Evolutionary conservation across 2,113 vertebrate genomes (phyloP).

Genomic region (Jacana jacana): DNA sequence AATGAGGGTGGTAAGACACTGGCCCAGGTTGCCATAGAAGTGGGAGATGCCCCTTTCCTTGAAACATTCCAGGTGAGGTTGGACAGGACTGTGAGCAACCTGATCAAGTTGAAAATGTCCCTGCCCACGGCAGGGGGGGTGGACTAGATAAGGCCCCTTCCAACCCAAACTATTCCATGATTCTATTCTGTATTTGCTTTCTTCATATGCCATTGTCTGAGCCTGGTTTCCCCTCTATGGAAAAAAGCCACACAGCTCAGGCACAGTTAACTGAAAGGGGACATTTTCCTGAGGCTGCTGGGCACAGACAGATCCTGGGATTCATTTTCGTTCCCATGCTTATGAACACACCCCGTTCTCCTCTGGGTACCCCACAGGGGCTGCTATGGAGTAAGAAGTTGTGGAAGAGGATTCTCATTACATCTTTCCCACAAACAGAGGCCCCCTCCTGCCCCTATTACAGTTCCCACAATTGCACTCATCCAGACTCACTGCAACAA

Average conservation of each 20-base stretch:
- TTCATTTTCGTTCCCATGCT: conserved; percentile 13
- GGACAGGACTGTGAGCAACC: not conserved
- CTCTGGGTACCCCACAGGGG: conserved; percentile 27
- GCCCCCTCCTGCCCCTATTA: conserved; percentile 46
- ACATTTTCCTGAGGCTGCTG: conserved; percentile 1
- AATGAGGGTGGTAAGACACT: not conserved
- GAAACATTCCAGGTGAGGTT: not conserved
- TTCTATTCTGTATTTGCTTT: not conserved
- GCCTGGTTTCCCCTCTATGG: not conserved
- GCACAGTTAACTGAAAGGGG: not conserved
- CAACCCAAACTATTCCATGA: not conserved
- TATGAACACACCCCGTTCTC: conserved; percentile 31
- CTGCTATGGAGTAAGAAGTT: conserved; percentile 51
- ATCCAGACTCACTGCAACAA: not conserved
- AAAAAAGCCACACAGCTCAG: not conserved
- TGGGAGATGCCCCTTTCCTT: not conserved
- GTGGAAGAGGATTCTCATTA: conserved; percentile 52
- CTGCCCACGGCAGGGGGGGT: not conserved
- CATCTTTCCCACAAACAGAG: conserved; percentile 48
- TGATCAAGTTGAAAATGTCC: not conserved
- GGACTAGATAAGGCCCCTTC: not conserved
- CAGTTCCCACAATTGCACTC: conserved; percentile 30
- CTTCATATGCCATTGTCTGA: not conserved
- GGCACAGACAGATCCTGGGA: conserved; percentile 21
- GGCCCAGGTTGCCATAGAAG: not conserved